Base-by-base conservation (phyloP, 2,888 invertebrate genomes). In the Scelioninae gen. 1 region DNA sequence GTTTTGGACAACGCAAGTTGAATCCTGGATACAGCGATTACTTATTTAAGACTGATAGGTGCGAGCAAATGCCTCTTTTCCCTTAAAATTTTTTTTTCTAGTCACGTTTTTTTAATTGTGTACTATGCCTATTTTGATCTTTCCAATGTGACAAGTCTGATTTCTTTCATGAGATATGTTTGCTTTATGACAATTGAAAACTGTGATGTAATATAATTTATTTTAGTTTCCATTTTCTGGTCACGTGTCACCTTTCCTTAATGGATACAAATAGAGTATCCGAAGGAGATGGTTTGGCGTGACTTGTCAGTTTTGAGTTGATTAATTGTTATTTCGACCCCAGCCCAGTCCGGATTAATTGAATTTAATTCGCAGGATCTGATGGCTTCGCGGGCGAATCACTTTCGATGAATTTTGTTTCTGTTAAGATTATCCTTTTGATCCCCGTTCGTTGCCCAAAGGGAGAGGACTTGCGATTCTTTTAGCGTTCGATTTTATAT, bases 331-430 rank as follows among this genome's bases (percentile, higher is more conserved):
- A 69, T 60, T 60, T 76, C 55, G 7, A 74, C 86, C 88, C 87
- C 85, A 82, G 84, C 88, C 90, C 91, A 92, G 91, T 91, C 90
- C 89, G 88, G 89, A 88, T 92, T 92, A 88, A 92, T 89, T 90
- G 56, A 77, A 87, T 90, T 92, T 91, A 92, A 92, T 90, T 87
- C 87, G 88, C 81, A 85, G 86, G 89, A 90, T 89, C 91, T 86
- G 92, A 91, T 89, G 71, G 45, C 82, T 75, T 32, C 77, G 65
- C 84, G 86, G 87, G 88, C 87, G 68, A 65, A 0, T 81, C 79
- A 56, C n/a, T 69, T 88, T 86, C 62, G 69, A 72, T 74, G 63
- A 63, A 80, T 83, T 86, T 84, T 56, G 31, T 82, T 82, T 80
- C 32, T 0, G 29, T 16, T 58, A 9, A 11, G 10, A n/a, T 65